Conservation (phyloP, 2,888 invertebrate genomes). For the Xestoiulus laeticollis region DNA sequence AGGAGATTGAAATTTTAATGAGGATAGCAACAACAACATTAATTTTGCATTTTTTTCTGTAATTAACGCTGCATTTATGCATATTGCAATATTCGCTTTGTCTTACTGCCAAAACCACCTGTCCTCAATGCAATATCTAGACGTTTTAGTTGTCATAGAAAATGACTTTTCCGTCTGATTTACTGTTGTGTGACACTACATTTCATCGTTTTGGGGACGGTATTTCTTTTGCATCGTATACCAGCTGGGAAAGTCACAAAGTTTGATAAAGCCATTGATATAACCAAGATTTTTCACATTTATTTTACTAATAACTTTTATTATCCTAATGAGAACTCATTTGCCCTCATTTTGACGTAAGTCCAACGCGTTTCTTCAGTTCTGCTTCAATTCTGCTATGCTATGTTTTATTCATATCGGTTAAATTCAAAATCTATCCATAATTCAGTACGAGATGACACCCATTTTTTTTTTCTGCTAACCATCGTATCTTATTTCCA, state of each 20-base stretch:
- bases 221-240: not conserved
- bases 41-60: not conserved
- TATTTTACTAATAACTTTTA: not conserved
- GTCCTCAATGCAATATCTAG: not conserved
- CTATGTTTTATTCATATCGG: slow-evolving; percentile 6
- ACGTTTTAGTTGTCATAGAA: not conserved
- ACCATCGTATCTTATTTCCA: not conserved
- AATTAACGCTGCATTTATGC: not conserved
- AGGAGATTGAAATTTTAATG: not conserved
- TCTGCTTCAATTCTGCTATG: not conserved
- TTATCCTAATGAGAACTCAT: not conserved
- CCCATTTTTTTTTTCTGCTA: not conserved
- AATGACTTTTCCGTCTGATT: not conserved
- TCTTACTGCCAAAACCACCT: slow-evolving; percentile 18
- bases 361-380: not conserved
- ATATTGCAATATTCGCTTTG: not conserved
- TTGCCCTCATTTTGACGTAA: not conserved
- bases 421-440: not conserved
- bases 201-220: not conserved
- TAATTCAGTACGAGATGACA: not conserved
- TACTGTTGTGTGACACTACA: not conserved
- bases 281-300: not conserved
- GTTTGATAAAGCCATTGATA: not conserved
- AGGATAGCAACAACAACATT: not conserved
- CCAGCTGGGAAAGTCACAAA: not conserved